Evolutionary conservation across 2,888 invertebrate species (phyloP).

Genomic region (Tanytarsus gracilentus): DNA sequence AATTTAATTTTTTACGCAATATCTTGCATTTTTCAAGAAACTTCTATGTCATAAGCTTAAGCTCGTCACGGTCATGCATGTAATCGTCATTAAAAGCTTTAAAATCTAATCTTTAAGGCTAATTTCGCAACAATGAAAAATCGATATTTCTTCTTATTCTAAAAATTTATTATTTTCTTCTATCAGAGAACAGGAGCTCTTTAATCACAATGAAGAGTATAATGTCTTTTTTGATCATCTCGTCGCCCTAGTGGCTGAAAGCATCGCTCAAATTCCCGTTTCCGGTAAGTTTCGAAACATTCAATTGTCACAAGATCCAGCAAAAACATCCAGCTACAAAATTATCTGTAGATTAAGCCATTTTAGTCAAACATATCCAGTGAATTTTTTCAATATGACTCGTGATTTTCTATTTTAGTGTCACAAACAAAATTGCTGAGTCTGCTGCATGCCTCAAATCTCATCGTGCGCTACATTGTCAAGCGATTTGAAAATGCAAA

Average conservation of each 20-base stretch:
- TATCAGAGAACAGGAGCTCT: slow-evolving; percentile 72
- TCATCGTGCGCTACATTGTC: slow-evolving; percentile 58
- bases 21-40: too few species aligned
- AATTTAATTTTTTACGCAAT: slow-evolving; percentile 32
- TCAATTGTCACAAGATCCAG: too few species aligned
- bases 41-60: too few species aligned
- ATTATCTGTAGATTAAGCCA: too few species aligned
- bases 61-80: too few species aligned
- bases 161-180: slow-evolving; percentile 10
- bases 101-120: background rate
- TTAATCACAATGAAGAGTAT: slow-evolving; percentile 72
- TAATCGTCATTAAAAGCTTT: too few species aligned
- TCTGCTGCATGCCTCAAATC: slow-evolving; percentile 58
- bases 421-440: slow-evolving; percentile 57
- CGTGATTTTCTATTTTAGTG: slow-evolving; percentile 48
- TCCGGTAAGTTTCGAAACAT: slow-evolving; percentile 38
- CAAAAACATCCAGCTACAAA: too few species aligned
- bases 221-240: slow-evolving; percentile 82
- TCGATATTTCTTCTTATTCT: background rate
- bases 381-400: slow-evolving; percentile 19
- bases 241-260: slow-evolving; percentile 77
- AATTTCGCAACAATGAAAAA: background rate
- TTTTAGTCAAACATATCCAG: too few species aligned
- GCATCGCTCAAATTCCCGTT: slow-evolving; percentile 53
- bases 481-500: slow-evolving; percentile 41